Evolutionary conservation across 2,113 vertebrate species (phyloP), one percentile per base, ranked within the genome.

Genomic region (Alosa alosa): DNA sequence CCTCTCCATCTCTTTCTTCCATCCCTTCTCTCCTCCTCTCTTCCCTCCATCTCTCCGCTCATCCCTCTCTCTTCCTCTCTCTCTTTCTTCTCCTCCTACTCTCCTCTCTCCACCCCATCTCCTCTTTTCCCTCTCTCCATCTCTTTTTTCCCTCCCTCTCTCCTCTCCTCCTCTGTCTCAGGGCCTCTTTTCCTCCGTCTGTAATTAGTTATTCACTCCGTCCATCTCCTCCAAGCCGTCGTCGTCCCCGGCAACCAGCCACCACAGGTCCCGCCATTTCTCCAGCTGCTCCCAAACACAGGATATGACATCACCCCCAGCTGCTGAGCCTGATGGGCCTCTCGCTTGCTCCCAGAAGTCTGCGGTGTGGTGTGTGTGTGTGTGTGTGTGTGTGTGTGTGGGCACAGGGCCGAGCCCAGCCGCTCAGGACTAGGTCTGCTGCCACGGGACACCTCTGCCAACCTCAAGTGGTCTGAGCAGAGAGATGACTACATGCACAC

Each of bases 181-280:
- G 64, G 64, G 64, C 64, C 64, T 72, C 64, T 15, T 31, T 72
- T 22, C 64, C 25, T 3, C 1, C 25, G 22, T 72, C 64, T 72
- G n/a, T 72, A 72, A 72, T 72, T 72, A 72, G 64, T 9, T 72
- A 25, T 72, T 36, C n/a, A 31, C 25, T 72, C 85, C n/a, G 78
- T 86, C 85, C 60, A n/a, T 22, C 81, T 82, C 81, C n/a, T 39
- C 25, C 39, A 57, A 3, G 39, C 39, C 81, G 72, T 25, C 83
- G 49, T 88, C 87, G 89, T 84, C 86, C 85, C 64, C 87, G 68
- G 45, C 87, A 90, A 90, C 85, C 84, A 84, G 46, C 81, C 78
- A 86, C 86, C 85, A 86, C 89, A 72, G 52, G 64, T 72, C n/a
- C 60, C 31, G 64, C 64, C 64, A 31, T 31, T 31, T 25, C 64